Evolutionary conservation across 2,888 invertebrate genomes (phyloP).

Genomic region (Stenodera caucasica): DNA sequence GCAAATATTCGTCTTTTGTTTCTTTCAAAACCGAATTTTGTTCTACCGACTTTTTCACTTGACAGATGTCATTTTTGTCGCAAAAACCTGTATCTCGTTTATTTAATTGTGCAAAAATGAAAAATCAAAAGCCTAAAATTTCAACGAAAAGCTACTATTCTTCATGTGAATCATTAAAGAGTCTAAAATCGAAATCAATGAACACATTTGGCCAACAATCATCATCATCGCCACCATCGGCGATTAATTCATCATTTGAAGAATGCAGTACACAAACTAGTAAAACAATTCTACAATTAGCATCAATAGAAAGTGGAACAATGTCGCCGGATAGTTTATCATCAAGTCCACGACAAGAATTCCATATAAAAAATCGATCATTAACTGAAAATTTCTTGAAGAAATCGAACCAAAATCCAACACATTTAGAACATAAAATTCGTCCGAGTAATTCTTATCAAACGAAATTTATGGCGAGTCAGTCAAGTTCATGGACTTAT

Average conservation of each 20-base stretch:
- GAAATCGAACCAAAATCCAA: slow-evolving; percentile 21
- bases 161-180: too few relatives aligned
- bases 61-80: neutral
- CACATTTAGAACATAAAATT: neutral
- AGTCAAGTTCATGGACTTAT: slow-evolving; percentile 12
- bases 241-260: neutral
- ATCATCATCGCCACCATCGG: neutral
- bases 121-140: neutral
- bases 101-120: neutral
- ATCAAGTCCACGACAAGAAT: slow-evolving; percentile 35
- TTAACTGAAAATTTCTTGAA: slow-evolving; percentile 42
- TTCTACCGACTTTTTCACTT: neutral
- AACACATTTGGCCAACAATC: neutral
- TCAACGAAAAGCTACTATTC: too few relatives aligned
- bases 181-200: neutral
- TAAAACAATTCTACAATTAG: slow-evolving; percentile 61
- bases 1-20: too few relatives aligned
- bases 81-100: neutral
- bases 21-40: too few relatives aligned
- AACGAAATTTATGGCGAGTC: slow-evolving; percentile 2
- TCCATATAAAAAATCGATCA: slow-evolving; percentile 15
- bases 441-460: neutral
- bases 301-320: slow-evolving; percentile 44
- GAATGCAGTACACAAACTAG: slow-evolving; percentile 59
- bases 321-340: slow-evolving; percentile 49